These are phyloP conservation scores for Sinosuthora webbiana DNA, from an alignment of 2,113 vertebrate species.

Conservation along the genomic window DNA sequence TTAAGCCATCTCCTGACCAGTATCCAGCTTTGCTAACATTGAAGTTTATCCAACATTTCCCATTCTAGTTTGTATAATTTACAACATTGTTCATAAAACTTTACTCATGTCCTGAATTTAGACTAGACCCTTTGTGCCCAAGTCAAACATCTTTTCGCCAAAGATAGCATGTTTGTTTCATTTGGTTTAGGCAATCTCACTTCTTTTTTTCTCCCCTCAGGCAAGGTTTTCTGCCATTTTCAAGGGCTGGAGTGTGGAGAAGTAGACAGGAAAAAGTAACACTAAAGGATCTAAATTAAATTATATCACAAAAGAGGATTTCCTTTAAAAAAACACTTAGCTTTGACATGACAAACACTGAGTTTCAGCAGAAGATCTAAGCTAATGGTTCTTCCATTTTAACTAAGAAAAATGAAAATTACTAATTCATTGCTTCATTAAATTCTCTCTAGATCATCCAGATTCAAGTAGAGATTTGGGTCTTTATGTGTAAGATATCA, in stretches of 20 bases:
- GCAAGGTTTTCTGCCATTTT: not conserved
- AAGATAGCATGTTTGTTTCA: not conserved
- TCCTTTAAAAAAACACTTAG: not conserved
- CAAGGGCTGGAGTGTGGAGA: not conserved
- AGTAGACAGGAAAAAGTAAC: not conserved
- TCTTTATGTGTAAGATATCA: not conserved
- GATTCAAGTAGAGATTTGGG: not conserved
- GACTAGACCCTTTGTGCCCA: not conserved
- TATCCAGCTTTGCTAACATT: not conserved
- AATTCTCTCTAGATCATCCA: not conserved
- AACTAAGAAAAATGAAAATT: not conserved
- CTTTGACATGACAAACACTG: not conserved
- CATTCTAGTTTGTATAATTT: accelerated
- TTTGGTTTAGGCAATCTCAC: not conserved
- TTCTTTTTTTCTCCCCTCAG: accelerated
- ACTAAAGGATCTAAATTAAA: not conserved
- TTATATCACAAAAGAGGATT: not conserved
- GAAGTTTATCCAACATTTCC: not conserved
- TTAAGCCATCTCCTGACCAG: not conserved
- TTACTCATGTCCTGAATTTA: not conserved
- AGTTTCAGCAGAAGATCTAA: not conserved
- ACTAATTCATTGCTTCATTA: not conserved
- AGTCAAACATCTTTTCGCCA: not conserved
- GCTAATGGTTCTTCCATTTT: not conserved
- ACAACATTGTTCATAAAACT: not conserved